Conservation (phyloP, 2,888 invertebrate genomes). For the Diarsia mendica region DNA sequence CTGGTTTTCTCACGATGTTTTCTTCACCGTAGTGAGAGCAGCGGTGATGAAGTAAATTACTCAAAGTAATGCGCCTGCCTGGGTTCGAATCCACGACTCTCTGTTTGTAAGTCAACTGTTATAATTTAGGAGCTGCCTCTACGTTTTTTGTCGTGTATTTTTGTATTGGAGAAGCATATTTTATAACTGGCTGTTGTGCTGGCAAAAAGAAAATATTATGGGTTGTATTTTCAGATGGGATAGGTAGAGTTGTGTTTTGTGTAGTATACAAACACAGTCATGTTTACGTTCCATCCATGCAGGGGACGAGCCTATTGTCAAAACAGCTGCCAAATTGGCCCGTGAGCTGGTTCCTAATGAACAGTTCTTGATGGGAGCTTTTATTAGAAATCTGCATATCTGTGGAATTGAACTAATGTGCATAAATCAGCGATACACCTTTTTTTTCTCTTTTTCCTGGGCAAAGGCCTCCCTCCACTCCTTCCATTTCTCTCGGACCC, state of each 20-base stretch:
- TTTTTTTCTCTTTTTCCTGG: too few species aligned
- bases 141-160: too few species aligned
- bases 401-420: not conserved
- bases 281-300: not conserved
- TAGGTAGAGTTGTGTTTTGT: not conserved
- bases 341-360: not conserved
- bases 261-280: not conserved
- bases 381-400: not conserved
- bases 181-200: not conserved
- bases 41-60: too few species aligned
- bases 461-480: too few species aligned
- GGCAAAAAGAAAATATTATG: too few species aligned
- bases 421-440: not conserved
- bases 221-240: not conserved
- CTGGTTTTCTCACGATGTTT: too few species aligned
- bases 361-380: not conserved
- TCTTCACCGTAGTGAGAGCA: too few species aligned
- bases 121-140: too few species aligned
- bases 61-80: too few species aligned
- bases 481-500: too few species aligned
- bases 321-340: not conserved
- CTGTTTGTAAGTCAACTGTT: too few species aligned
- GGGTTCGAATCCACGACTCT: too few species aligned
- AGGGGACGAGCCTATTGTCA: not conserved
- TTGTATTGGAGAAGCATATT: not conserved